These are phyloP conservation scores for Morpho helenor DNA, from an alignment of 2,888 invertebrate genomes.

Conservation along the genomic window DNA sequence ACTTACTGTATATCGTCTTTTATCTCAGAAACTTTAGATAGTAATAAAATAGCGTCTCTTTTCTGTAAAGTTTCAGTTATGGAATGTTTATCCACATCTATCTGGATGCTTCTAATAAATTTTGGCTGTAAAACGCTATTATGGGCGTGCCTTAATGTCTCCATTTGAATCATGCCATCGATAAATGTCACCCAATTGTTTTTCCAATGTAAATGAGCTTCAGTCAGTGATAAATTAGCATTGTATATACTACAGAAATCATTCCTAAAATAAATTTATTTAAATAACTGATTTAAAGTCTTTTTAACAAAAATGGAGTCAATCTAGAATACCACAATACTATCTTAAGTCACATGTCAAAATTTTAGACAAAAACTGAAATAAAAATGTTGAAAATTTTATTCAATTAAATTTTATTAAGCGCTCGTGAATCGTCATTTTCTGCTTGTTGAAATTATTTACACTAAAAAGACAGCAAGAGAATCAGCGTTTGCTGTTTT, in stretches of 20 bases:
- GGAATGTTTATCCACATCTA: conserved; percentile 38
- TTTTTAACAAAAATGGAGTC: background rate
- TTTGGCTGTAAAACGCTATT: conserved; percentile 82
- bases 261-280: conserved; percentile 28
- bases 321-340: too few species aligned
- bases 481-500: too few species aligned
- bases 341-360: too few species aligned
- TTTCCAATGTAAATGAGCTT: conserved; percentile 78
- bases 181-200: conserved; percentile 90
- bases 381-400: too few species aligned
- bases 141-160: conserved; percentile 80
- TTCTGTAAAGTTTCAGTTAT: conserved; percentile 1
- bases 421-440: too few species aligned
- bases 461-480: too few species aligned
- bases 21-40: conserved; percentile 27
- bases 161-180: conserved; percentile 89
- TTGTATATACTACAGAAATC: conserved; percentile 44
- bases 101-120: conserved; percentile 37
- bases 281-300: background rate
- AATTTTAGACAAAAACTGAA: too few species aligned
- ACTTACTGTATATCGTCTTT: background rate
- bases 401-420: too few species aligned
- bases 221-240: conserved; percentile 36
- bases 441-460: too few species aligned
- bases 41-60: conserved; percentile 25